Base-by-base conservation (phyloP, 30 jellyfish, hydroid and myxozoan species). In the Hydractinia echinata region DNA sequence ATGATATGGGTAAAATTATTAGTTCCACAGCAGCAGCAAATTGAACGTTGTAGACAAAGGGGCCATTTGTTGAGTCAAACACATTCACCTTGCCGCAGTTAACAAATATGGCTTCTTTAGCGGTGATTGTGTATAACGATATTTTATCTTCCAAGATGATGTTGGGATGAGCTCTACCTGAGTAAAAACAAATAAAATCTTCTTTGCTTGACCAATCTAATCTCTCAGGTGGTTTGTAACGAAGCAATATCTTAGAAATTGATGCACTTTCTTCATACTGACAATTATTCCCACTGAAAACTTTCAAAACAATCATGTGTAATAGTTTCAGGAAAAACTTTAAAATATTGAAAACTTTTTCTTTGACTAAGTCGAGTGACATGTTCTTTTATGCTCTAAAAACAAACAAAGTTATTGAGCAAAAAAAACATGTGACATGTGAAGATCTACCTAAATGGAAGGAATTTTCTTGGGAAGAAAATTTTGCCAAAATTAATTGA, bases 31-130 rank as follows among this genome's bases (percentile, higher is more conserved):
- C 85, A 56, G 8, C 51, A 6, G 19, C 30, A 79, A 10, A 77
- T 30, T 77, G 85, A 5, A 79, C 60, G 79, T 77, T 18, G 55
- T 77, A 77, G 60, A 54, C 85, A 77, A 77, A 77, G 18, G 85
- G 79, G 1, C 55, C 55, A 2, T 54, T 9, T 54, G 55, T 77
- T 30, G 83, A 74, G 60, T 66, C 56, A 54, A 77, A 77, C 4
- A 77, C 79, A 54, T 77, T 79, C 5, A 54, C 13, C 5, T 54
- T 79, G 18, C 82, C 85, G 60, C 85, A 77, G 30, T 77, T 52
- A 54, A 77, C 85, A 77, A 77, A 77, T 30, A 77, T 61, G 15
- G 85, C 85, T 51, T n/a, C 85, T 4, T 56, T 6, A 11, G 13
- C 77, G 1, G 85, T 77, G 5, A 77, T 5, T 5, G 85, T 54